Conservation (phyloP, 2,888 invertebrate species). For the Ophraella communa region DNA sequence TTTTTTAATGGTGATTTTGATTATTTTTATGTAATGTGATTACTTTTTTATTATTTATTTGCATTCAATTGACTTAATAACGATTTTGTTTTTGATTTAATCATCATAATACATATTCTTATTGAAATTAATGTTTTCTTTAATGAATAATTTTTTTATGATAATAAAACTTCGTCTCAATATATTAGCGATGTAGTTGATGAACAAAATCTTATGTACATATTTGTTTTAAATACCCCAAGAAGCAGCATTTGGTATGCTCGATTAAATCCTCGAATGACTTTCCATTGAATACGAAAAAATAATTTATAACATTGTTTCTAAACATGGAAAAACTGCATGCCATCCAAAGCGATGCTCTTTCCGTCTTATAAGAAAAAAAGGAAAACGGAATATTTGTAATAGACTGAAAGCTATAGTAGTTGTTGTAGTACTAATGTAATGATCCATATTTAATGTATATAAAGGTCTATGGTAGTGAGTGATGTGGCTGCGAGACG, state of each 20-base stretch:
- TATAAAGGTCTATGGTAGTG: constrained; percentile 49
- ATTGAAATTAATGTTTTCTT: too few species aligned
- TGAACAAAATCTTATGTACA: background rate
- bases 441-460: constrained; percentile 50
- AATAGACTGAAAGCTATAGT: constrained; percentile 33
- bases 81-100: too few species aligned
- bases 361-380: constrained; percentile 19
- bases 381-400: constrained; percentile 34
- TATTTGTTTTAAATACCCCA: background rate
- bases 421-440: constrained; percentile 39
- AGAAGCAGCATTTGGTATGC: background rate
- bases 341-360: constrained; percentile 9
- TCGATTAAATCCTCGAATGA: background rate
- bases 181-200: background rate
- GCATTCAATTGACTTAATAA: too few species aligned
- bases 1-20: too few species aligned
- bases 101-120: too few species aligned
- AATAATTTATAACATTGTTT: constrained; percentile 20
- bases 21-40: background rate
- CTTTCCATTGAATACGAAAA: constrained; percentile 2
- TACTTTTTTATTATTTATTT: background rate
- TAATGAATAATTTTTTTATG: too few species aligned
- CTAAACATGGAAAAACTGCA: constrained; percentile 25
- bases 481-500: constrained; percentile 54
- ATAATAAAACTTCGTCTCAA: too few species aligned